Conservation (phyloP, 1,140 invertebrate species). For the Ridgeia piscesae region DNA sequence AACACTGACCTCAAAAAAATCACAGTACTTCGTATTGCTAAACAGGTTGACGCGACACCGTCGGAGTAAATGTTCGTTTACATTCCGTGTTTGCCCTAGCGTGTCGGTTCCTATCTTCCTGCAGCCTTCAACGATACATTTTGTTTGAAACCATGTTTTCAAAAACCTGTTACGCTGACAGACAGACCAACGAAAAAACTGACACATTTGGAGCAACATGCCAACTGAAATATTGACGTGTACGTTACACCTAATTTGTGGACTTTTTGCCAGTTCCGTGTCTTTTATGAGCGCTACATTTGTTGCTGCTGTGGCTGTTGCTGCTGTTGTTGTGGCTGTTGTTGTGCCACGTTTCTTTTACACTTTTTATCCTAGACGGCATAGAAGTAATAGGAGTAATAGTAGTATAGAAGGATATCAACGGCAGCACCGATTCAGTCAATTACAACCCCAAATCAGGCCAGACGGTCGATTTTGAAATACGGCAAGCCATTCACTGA, state of each 20-base stretch:
- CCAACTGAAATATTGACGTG: neutral
- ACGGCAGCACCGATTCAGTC: too few species aligned
- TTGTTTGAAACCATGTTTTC: too few species aligned
- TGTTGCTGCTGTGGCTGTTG: neutral
- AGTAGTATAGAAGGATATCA: too few species aligned
- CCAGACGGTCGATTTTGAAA: too few species aligned
- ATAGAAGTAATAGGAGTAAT: too few species aligned
- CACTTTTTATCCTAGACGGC: too few species aligned
- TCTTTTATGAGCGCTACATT: neutral
- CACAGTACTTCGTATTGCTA: neutral
- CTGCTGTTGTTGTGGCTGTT: neutral
- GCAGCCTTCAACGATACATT: neutral
- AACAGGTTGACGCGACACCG: neutral
- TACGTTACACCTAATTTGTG: neutral
- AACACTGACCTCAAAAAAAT: neutral
- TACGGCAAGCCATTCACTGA: too few species aligned
- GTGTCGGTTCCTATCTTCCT: neutral
- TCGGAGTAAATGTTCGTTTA: neutral
- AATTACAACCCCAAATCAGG: too few species aligned
- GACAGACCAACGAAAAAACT: neutral
- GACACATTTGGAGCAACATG: neutral
- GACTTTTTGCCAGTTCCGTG: neutral
- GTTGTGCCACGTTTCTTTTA: too few species aligned
- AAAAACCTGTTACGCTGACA: neutral
- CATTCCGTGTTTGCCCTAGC: neutral